Percentiles rank a stretch among this genome's conserved stretches.
phyloP scores from a whole-genome alignment of 2,113 vertebrate species.

The Manacus vitellinus region DNA sequence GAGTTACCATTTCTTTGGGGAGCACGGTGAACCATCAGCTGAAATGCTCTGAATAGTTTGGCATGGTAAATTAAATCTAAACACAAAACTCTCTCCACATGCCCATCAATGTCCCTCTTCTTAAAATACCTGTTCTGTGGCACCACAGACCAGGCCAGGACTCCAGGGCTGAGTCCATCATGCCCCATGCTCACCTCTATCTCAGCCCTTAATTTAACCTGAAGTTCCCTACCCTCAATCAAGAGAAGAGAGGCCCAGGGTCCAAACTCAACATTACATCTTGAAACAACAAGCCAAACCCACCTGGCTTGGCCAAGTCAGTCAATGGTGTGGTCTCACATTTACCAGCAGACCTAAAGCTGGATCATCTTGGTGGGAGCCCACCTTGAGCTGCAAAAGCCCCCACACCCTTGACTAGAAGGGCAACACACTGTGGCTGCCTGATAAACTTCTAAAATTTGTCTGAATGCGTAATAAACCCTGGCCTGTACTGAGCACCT shows the following conservation, averaged over 20 bases:
- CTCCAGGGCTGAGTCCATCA: accelerated
- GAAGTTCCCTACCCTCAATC: background rate
- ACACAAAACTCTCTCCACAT: background rate
- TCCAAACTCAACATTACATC: accelerated
- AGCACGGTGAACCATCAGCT: background rate
- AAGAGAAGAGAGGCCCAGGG: background rate
- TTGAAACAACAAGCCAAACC: background rate
- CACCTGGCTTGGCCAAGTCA: background rate
- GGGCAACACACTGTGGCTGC: background rate
- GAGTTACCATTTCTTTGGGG: constrained; percentile 23
- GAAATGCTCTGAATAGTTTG: background rate
- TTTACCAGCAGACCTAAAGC: background rate
- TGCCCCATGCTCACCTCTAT: accelerated
- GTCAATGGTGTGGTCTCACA: accelerated
- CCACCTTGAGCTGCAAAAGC: background rate
- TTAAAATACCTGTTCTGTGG: background rate
- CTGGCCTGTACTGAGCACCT: accelerated
- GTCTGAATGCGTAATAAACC: background rate
- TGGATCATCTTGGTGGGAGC: background rate
- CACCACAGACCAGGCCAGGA: accelerated
- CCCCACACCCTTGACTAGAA: background rate
- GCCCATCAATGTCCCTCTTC: background rate
- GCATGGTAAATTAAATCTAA: constrained; percentile 20
- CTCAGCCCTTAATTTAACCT: background rate
- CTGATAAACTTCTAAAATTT: background rate